phyloP scores from a whole-genome alignment of 1,140 invertebrate species.

The Pogonognathellus flavescens region DNA sequence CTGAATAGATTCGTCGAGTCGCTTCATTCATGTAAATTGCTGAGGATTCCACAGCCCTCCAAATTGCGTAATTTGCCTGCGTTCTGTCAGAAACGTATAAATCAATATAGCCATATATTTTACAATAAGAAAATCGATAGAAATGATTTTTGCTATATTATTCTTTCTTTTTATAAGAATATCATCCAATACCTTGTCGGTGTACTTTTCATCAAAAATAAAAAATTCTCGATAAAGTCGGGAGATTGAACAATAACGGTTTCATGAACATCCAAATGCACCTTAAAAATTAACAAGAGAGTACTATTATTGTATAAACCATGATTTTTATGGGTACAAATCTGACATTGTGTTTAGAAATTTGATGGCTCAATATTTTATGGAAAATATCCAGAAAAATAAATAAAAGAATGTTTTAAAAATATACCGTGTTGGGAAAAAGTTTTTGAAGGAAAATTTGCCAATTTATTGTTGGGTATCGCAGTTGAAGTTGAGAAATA shows the following conservation, averaged over 20 bases:
- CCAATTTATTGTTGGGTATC: constrained; percentile 15
- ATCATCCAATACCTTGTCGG: background rate
- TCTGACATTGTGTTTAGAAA: background rate
- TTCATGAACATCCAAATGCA: background rate
- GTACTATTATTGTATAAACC: no score
- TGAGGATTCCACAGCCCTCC: background rate
- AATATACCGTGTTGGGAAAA: constrained; percentile 12
- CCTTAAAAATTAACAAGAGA: background rate
- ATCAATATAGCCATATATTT: no score
- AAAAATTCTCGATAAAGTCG: background rate
- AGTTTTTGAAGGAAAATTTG: constrained; percentile 39
- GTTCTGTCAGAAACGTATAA: constrained; percentile 9
- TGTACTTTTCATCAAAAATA: background rate
- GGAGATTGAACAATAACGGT: background rate
- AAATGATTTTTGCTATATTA: no score
- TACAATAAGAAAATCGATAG: no score
- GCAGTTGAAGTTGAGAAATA: constrained; percentile 10
- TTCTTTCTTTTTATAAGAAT: no score
- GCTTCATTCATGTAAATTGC: background rate
- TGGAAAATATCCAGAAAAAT: background rate
- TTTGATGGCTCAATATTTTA: background rate
- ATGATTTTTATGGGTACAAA: no score
- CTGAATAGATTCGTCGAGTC: background rate
- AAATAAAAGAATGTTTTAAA: background rate
- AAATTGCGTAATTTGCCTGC: constrained; percentile 10